Evolutionary conservation across 2,797 vertebrate genomes (phyloP).

Genomic region (Chromobotia macracanthus): DNA sequence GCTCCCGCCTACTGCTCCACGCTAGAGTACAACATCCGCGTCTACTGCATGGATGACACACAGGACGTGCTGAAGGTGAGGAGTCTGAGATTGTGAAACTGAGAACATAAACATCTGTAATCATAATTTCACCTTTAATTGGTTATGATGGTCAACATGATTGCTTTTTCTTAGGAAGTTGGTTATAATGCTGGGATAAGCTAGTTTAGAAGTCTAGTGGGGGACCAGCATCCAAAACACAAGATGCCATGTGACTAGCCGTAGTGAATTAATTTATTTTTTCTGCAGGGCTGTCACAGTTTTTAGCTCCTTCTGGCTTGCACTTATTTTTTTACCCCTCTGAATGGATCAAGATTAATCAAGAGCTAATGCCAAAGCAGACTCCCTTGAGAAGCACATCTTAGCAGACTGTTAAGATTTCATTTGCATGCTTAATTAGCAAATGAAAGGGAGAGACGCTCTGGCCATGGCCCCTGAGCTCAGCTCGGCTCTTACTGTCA

Average conservation of each 20-base stretch:
- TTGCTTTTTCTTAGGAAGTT: background rate
- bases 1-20: conserved; percentile 91
- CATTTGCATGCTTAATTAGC: conserved; percentile 86
- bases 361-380: conserved; percentile 74
- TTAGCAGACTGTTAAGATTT: conserved; percentile 84
- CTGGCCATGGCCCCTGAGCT: conserved; percentile 66
- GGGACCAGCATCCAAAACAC: background rate
- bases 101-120: background rate
- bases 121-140: background rate
- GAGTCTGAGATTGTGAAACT: no score
- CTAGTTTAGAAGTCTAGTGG: background rate
- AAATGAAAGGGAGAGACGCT: conserved; percentile 80
- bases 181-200: background rate
- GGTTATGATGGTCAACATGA: background rate
- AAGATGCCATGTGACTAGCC: no score
- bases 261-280: conserved; percentile 15
- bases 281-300: background rate
- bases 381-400: conserved; percentile 74
- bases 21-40: conserved; percentile 94
- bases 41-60: conserved; percentile 97
- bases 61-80: conserved; percentile 94
- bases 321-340: conserved; percentile 46
- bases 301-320: background rate
- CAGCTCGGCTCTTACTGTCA: conserved; percentile 32
- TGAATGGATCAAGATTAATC: conserved; percentile 76